Base-by-base conservation (phyloP, 1,140 invertebrate genomes). In the Eciton burchellii region DNA sequence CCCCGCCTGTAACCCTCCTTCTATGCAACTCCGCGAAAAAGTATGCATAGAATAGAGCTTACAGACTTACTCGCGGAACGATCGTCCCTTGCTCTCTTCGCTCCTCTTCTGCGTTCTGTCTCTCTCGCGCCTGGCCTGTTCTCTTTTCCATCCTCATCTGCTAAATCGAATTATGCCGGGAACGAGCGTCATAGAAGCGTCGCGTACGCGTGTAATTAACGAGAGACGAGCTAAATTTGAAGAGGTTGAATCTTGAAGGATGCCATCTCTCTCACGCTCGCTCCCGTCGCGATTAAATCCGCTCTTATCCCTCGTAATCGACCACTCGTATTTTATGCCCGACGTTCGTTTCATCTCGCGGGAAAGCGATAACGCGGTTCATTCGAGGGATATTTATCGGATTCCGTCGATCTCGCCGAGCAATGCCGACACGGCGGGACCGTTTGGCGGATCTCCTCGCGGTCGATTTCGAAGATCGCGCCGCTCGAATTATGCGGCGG, bases 11-110 rank as follows among this genome's bases (percentile, higher is more conserved):
- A 57, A 47, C 49, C 63, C 74, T 35, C 35, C 19, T 49, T 70
- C 24, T n/a, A n/a, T n/a, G n/a, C n/a, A n/a, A 79, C 52, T 79
- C 41, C 21, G 14, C n/a, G 11, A 21, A 59, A 57, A 63, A 65
- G 71, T 54, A 29, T 52, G 63, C 49, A 79, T 62, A 79, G 56
- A 83, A 83, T 60, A 24, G 63, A 8, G 59, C 63, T 79, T n/a
- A n/a, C n/a, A n/a, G n/a, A 43, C 82, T n/a, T n/a, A 52, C 70
- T 79, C 62, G 76, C 60, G 82, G 79, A 83, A 83, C 82, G 74
- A 71, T 63, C 66, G 45, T 74, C 77, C 76, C 57, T 81, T 66
- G 56, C 47, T 11, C 63, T 19, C 45, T 77, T 84, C 62, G 66
- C 52, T 70, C 24, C 45, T 60, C 62, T n/a, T 79, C 56, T 24